These are phyloP conservation scores for Sciaenops ocellatus DNA, from an alignment of 2,797 vertebrate species.

Conservation along the genomic window DNA sequence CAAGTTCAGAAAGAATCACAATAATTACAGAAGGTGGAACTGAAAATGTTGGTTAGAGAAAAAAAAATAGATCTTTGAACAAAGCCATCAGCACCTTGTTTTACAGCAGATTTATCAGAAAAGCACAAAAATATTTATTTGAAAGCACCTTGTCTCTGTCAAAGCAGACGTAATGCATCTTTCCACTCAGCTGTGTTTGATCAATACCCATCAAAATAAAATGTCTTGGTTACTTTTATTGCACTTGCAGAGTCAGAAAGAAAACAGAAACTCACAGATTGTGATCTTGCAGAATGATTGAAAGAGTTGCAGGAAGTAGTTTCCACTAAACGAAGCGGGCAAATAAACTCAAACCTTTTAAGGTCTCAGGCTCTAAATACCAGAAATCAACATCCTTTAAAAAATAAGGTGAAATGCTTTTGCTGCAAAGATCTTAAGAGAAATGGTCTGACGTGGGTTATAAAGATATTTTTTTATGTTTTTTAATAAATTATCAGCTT, in stretches of 20 bases:
- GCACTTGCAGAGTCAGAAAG: conserved; percentile 29
- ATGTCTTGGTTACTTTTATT: conserved; percentile 28
- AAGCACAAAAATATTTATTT: conserved; percentile 34
- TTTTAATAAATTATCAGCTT: conserved; percentile 20
- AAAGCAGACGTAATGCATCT: conserved; percentile 27
- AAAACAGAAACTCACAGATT: conserved; percentile 23
- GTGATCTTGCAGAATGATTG: conserved; percentile 1
- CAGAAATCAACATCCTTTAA: conserved; percentile 2
- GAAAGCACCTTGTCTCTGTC: conserved; percentile 43
- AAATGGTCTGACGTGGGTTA: background rate
- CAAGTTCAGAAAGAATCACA: conserved; percentile 29
- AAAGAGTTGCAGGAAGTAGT: background rate
- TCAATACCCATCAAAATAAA: conserved; percentile 53
- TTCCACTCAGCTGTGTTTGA: conserved; percentile 38
- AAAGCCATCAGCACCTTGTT: conserved; percentile 26
- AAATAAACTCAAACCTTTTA: conserved; percentile 1
- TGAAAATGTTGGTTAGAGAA: background rate
- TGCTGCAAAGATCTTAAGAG: background rate
- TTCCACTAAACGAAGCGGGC: background rate
- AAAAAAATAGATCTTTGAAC: conserved; percentile 12
- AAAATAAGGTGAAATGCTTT: conserved; percentile 2
- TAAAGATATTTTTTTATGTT: conserved; percentile 1
- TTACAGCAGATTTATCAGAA: conserved; percentile 40
- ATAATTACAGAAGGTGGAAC: conserved; percentile 19
- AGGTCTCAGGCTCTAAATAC: background rate